phyloP scores from a whole-genome alignment of 2,113 vertebrate genomes.

The Oryzias celebensis region DNA sequence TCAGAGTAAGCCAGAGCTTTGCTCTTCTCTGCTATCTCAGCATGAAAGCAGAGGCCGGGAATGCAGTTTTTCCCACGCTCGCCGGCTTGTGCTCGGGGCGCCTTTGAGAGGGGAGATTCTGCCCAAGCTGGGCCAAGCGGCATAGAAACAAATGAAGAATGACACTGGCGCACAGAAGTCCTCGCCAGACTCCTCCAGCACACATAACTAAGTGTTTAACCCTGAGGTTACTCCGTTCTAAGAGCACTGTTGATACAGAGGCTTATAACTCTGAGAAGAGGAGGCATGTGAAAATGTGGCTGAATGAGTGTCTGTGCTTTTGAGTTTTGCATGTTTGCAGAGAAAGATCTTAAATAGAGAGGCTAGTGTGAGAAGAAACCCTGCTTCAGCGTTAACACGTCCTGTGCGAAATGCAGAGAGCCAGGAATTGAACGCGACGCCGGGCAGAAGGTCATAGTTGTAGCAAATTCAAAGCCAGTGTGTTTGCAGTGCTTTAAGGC shows the following conservation, averaged over 20 bases:
- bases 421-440: constrained; percentile 1
- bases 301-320: constrained; percentile 45
- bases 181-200: constrained; percentile 55
- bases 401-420: constrained; percentile 11
- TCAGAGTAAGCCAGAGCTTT: constrained; percentile 50
- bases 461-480: no score
- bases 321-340: constrained; percentile 39
- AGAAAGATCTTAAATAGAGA: constrained; percentile 25
- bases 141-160: constrained; percentile 75
- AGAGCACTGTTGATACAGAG: constrained; percentile 36
- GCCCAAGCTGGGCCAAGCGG: constrained; percentile 62
- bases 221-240: constrained; percentile 57
- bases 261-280: constrained; percentile 39
- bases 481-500: no score
- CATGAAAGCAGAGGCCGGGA: constrained; percentile 53
- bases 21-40: constrained; percentile 43
- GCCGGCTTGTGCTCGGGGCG: constrained; percentile 46
- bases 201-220: constrained; percentile 65
- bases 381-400: constrained; percentile 12
- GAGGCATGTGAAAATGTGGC: constrained; percentile 31
- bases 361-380: constrained; percentile 33
- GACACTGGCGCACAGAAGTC: constrained; percentile 70
- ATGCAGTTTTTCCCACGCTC: constrained; percentile 61
- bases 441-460: background rate
- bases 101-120: constrained; percentile 59